phyloP scores from a whole-genome alignment of 2,113 vertebrate species.

The Nycticebus coucang region DNA sequence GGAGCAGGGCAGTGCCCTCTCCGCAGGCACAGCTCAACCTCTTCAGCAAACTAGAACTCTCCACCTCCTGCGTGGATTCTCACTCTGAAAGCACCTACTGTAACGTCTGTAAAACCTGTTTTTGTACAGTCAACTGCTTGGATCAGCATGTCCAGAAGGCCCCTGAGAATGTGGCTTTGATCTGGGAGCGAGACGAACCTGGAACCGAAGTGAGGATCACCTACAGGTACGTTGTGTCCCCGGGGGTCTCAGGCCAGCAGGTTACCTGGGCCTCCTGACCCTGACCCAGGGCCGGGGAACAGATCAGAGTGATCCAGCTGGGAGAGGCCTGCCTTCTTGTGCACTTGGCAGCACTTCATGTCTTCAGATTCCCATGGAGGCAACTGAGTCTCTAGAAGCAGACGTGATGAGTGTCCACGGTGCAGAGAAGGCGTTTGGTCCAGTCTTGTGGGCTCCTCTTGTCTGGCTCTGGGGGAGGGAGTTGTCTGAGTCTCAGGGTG shows the following conservation, averaged over 20 bases:
- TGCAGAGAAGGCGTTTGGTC: neutral
- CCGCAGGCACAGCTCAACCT: neutral
- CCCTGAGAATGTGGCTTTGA: constrained; percentile 92
- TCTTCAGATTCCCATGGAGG: neutral
- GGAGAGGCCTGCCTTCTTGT: neutral
- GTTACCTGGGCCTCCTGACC: neutral
- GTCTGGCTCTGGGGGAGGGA: neutral
- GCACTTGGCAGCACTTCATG: neutral
- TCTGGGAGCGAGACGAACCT: constrained; percentile 96
- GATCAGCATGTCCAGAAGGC: constrained; percentile 91
- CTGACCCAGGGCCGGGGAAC: too few species aligned
- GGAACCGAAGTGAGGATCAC: constrained; percentile 93
- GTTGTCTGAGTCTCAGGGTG: neutral
- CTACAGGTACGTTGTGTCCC: constrained; percentile 88
- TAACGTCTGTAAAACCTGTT: constrained; percentile 67
- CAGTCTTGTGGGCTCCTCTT: neutral
- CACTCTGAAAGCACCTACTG: neutral
- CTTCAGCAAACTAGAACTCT: neutral
- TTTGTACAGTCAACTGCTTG: constrained; percentile 93
- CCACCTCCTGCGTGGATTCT: neutral
- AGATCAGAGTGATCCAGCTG: neutral
- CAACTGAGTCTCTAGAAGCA: neutral
- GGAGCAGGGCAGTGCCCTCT: neutral
- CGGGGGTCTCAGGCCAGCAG: neutral
- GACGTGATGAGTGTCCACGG: neutral